A percentile compares a stretch with the other conserved stretches of the same genome.
Evolutionary conservation across 2,113 vertebrate genomes (phyloP).

Genomic region (Corydoras maculifer): DNA sequence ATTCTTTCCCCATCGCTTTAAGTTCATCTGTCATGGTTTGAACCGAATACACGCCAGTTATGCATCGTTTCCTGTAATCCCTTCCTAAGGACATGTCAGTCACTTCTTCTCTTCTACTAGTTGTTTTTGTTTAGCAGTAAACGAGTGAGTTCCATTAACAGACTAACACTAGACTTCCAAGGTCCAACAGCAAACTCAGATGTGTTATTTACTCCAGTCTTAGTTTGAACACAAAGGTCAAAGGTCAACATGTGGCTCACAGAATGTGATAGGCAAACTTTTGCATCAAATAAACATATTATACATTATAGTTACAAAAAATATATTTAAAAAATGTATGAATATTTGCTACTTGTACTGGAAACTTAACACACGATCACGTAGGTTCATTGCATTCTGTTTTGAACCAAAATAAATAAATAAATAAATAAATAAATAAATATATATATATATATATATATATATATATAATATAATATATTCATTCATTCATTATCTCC

Average conservation of each 20-base stretch:
- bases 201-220: slow-evolving; percentile 30
- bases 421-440: too few relatives aligned
- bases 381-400: too few relatives aligned
- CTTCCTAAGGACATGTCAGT: background rate
- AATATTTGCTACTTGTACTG: too few relatives aligned
- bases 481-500: too few relatives aligned
- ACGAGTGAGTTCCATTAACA: slow-evolving; percentile 55
- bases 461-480: too few relatives aligned
- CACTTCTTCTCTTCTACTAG: slow-evolving; percentile 33
- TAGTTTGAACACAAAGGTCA: slow-evolving; percentile 18
- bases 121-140: slow-evolving; percentile 60
- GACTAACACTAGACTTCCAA: slow-evolving; percentile 45
- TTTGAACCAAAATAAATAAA: too few relatives aligned
- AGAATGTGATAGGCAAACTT: slow-evolving; percentile 1
- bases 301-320: too few relatives aligned
- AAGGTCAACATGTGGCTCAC: slow-evolving; percentile 37
- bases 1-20: slow-evolving; percentile 19
- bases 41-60: slow-evolving; percentile 14
- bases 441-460: too few relatives aligned
- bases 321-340: too few relatives aligned
- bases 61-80: slow-evolving; percentile 9
- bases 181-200: slow-evolving; percentile 47
- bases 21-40: slow-evolving; percentile 10
- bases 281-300: background rate
- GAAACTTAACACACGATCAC: too few relatives aligned